Conservation (phyloP, 2,113 vertebrate genomes). For the Elachura formosa region DNA sequence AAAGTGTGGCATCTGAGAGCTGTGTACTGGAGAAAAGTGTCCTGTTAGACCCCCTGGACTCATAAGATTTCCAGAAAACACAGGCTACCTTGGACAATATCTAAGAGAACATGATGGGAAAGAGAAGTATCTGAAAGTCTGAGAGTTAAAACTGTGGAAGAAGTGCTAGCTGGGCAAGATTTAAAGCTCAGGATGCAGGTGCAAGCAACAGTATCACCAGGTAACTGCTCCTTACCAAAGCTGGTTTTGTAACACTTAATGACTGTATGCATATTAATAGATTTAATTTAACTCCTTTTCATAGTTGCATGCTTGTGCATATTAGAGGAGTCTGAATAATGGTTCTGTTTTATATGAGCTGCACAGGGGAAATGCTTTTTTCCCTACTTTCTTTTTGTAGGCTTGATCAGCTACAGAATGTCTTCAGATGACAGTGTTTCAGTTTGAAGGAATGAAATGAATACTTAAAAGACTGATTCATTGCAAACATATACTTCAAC, state of each 20-base stretch:
- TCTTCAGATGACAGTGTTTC: background rate
- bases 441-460: background rate
- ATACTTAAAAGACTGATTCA: background rate
- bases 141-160: background rate
- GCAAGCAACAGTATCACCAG: background rate
- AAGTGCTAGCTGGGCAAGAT: background rate
- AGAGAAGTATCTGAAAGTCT: background rate
- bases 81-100: background rate
- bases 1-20: accelerated
- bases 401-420: background rate
- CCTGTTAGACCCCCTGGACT: background rate
- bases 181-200: background rate
- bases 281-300: conserved; percentile 21
- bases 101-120: background rate
- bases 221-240: conserved; percentile 21
- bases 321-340: conserved; percentile 22
- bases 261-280: conserved; percentile 2
- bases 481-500: background rate
- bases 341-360: background rate
- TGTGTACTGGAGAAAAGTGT: background rate
- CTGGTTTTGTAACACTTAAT: conserved; percentile 22
- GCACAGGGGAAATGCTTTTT: background rate
- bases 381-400: background rate
- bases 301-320: background rate
- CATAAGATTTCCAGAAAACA: background rate